Evolutionary conservation across 2,888 invertebrate genomes (phyloP), one percentile per base, ranked within the genome.

Genomic region (Mamestra brassicae): DNA sequence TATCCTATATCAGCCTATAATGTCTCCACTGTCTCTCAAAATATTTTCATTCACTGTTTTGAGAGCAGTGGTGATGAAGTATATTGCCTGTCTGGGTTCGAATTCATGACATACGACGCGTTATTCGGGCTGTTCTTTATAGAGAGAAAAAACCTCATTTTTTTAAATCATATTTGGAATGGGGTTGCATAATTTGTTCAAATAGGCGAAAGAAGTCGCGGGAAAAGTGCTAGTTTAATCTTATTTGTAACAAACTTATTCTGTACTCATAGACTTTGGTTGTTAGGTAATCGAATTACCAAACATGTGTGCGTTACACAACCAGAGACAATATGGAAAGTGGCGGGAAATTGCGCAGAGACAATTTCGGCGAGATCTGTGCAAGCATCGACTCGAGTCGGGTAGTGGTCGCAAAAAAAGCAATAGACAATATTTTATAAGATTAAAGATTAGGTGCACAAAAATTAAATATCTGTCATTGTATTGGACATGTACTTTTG

Each of bases 281-380:
- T 81, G 87, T 93, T 93, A 90, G 89, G 90, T 94, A 95, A 95
- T 93, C 91, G 92, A 93, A 94, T 95, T 94, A 95, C 93, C 90
- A 81, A 92, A 92, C 85, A 78, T 82, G 76, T 80, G 85, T 80
- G 86, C 71, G 88, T 93, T 92, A 88, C 91, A 87, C 90, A 93
- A 93, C 80, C 86, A 80, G 71, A 90, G 85, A 91, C 92, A 91
- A 91, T 93, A 93, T 95, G 95, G 96, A 96, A 96, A 96, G 96
- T 91, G 90, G 92, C 88, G 93, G 93, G 92, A 95, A 96, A 96
- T 96, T 96, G 95, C 88, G 93, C 94, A 78, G 80, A 89, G 93
- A 96, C 95, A 95, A 96, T 96, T 96, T 96, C 85, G 96, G 96
- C 94, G 96, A 95, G 95, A 96, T 96, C 94, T 92, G 67, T 84